phyloP scores from a whole-genome alignment of 2,797 vertebrate species.

The Ataeniobius toweri region DNA sequence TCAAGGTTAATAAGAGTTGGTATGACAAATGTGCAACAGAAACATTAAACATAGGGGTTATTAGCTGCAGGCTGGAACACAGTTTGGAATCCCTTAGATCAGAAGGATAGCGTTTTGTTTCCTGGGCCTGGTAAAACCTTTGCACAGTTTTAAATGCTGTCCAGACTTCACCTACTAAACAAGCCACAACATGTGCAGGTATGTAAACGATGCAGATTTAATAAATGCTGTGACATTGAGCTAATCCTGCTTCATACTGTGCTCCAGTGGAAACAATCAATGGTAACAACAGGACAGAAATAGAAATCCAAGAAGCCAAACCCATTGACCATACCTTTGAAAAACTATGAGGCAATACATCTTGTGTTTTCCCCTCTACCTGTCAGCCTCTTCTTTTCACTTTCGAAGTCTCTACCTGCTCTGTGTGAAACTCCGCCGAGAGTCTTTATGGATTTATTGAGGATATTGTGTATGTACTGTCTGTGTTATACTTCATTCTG shows the following conservation, averaged over 20 bases:
- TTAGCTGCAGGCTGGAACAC: background rate
- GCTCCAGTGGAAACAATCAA: background rate
- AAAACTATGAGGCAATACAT: background rate
- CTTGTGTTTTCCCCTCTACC: background rate
- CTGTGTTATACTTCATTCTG: slow-evolving; percentile 8
- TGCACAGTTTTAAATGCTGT: background rate
- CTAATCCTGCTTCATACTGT: background rate
- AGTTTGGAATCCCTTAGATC: background rate
- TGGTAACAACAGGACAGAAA: background rate
- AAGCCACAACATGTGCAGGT: too few relatives aligned
- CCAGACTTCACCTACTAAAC: background rate
- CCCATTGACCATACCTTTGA: background rate
- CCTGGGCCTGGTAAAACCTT: background rate
- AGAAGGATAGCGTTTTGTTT: background rate
- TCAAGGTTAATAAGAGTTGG: background rate
- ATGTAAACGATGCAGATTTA: too few relatives aligned
- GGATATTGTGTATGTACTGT: background rate
- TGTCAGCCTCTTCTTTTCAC: slow-evolving; percentile 1
- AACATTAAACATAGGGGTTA: background rate
- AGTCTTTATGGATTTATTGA: background rate
- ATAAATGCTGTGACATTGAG: background rate
- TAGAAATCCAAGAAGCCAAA: background rate
- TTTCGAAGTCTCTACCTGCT: background rate
- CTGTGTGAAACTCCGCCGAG: background rate
- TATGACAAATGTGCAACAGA: background rate